These are phyloP conservation scores for Lepidurus apus DNA, from an alignment of 1,140 invertebrate species.

Conservation along the genomic window DNA sequence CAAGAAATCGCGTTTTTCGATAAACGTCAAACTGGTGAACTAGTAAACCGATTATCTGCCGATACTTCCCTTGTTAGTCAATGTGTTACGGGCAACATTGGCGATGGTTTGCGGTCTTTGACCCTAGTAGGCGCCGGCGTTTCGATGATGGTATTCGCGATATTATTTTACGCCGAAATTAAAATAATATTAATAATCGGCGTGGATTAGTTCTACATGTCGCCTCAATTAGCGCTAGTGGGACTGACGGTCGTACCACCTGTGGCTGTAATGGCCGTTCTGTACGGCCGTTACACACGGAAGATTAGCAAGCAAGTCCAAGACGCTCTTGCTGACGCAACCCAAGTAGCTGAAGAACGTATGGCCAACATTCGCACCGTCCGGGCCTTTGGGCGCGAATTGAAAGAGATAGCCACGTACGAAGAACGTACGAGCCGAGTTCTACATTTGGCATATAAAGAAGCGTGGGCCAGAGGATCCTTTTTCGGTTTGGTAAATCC, in stretches of 20 bases:
- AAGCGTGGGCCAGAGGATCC: conserved; percentile 75
- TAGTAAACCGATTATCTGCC: conserved; percentile 82
- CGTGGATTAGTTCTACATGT: conserved; percentile 72
- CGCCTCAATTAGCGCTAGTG: conserved; percentile 75
- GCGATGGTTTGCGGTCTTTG: conserved; percentile 80
- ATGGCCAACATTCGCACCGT: conserved; percentile 92
- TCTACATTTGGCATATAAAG: conserved; percentile 73
- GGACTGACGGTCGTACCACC: conserved; percentile 83
- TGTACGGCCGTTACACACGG: conserved; percentile 82
- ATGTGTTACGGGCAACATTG: conserved; percentile 86
- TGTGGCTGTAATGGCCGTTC: conserved; percentile 73
- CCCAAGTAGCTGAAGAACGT: conserved; percentile 83
- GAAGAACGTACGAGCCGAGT: conserved; percentile 63
- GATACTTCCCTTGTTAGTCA: conserved; percentile 88
- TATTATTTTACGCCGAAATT: conserved; percentile 30
- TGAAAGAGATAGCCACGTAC: conserved; percentile 67
- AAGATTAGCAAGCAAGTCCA: conserved; percentile 74
- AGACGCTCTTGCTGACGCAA: conserved; percentile 74
- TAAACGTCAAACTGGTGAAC: conserved; percentile 85
- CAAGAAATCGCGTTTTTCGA: conserved; percentile 95
- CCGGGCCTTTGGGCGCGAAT: conserved; percentile 82
- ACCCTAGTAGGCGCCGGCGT: conserved; percentile 79
- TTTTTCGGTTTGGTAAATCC: conserved; percentile 83
- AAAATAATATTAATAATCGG: conserved; percentile 21
- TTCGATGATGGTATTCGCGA: conserved; percentile 79